phyloP scores from a whole-genome alignment of 2,797 vertebrate species.

The Coracias cyanogaster region DNA sequence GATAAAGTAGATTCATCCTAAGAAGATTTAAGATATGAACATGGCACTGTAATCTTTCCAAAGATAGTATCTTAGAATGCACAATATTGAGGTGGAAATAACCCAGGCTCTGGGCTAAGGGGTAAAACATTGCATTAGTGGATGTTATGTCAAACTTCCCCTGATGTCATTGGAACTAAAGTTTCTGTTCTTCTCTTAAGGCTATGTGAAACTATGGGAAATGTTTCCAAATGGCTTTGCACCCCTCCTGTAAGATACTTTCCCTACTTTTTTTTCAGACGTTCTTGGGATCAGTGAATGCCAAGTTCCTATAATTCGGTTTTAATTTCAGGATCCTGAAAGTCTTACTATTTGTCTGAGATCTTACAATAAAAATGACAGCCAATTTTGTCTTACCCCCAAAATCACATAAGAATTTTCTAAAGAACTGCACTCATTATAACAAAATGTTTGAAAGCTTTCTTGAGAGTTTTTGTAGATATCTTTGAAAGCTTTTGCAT shows the following conservation, averaged over 20 bases:
- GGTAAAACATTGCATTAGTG: background rate
- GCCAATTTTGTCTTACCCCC: background rate
- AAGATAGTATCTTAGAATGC: background rate
- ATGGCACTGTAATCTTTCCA: constrained; percentile 1
- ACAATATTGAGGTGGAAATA: background rate
- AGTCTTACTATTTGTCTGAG: background rate
- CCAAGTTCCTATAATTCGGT: background rate
- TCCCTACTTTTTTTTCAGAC: background rate
- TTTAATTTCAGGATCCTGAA: background rate
- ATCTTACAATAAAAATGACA: background rate
- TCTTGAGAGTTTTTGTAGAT: background rate
- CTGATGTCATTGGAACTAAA: background rate
- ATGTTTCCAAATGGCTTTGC: constrained; percentile 55
- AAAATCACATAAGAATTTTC: background rate
- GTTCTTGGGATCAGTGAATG: background rate
- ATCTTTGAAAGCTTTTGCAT: background rate
- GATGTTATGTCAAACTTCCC: background rate
- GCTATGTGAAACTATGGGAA: background rate
- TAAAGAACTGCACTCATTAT: background rate
- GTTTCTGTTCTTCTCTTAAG: background rate
- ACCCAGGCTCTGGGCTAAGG: background rate
- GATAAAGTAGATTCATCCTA: background rate
- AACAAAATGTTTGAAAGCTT: background rate
- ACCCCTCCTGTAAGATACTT: constrained; percentile 6
- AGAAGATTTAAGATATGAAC: constrained; percentile 19